Conservation (phyloP, 2,888 invertebrate genomes). For the Drosophila imparisetae region DNA sequence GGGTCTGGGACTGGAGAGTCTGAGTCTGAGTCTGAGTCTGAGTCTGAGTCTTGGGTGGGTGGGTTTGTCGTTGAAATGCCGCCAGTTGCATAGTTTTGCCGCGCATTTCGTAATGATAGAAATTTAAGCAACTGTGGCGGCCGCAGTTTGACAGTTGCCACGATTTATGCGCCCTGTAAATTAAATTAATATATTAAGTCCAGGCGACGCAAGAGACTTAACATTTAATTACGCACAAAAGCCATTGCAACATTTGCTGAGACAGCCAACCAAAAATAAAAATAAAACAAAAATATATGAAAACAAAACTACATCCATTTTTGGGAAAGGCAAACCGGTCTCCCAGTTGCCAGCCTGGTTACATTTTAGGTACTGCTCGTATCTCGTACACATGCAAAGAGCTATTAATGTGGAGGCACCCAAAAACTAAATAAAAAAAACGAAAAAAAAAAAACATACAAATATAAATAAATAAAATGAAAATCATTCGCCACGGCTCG, state of each 20-base stretch:
- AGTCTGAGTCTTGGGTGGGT: conserved; percentile 59
- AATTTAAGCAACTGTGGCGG: conserved; percentile 53
- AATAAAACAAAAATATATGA: conserved; percentile 25
- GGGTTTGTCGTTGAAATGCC: conserved; percentile 26
- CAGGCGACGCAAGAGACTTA: conserved; percentile 36
- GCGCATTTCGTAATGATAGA: conserved; percentile 70
- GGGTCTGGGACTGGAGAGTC: conserved; percentile 1
- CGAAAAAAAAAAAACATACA: neutral
- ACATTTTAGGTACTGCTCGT: conserved; percentile 56
- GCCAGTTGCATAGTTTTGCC: conserved; percentile 41
- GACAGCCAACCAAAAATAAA: conserved; percentile 28
- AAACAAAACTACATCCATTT: conserved; percentile 46
- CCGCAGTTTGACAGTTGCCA: conserved; percentile 44
- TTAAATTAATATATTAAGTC: conserved; percentile 72
- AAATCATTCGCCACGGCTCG: conserved; percentile 30
- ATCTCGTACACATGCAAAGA: conserved; percentile 20
- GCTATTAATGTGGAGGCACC: conserved; percentile 34
- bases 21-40: conserved; percentile 40
- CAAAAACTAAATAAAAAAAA: conserved; percentile 7
- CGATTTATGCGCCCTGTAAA: conserved; percentile 66
- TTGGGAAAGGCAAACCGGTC: conserved; percentile 79
- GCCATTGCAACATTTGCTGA: conserved; percentile 62
- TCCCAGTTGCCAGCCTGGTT: conserved; percentile 60
- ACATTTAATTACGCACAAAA: conserved; percentile 78
- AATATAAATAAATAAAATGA: conserved; percentile 1